Base-by-base conservation (phyloP, 2,888 invertebrate genomes). In the Diplolepis rosae region DNA sequence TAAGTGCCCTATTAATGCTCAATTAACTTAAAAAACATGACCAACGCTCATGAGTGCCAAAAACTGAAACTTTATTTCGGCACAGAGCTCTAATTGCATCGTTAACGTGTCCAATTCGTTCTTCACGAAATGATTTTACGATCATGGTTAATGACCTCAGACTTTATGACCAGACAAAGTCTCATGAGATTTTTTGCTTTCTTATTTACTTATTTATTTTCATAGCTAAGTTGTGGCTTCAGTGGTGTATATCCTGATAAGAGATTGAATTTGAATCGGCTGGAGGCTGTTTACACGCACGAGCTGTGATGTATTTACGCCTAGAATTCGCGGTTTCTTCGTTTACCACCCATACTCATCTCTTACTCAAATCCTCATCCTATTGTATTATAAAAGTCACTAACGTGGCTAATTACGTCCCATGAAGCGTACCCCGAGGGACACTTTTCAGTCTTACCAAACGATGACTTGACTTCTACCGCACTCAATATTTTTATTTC, bases 271-370 rank as follows among this genome's bases (percentile, higher is more conserved):
- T 81, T 79, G 77, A 76, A 75, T 70, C 73, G 65, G 75, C 76
- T 80, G 66, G 73, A 76, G 79, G 77, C 80, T 82, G 80, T 83
- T 84, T 83, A 81, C 83, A 80, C 77, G 77, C 79, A 73, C 77
- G 68, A 56, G 65, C 65, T 71, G 70, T 80, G 81, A 80, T 78
- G 79, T 78, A 80, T 80, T 82, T 80, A 72, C 79, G 75, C 77
- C 78, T 81, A 72, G 76, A 74, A 82, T 80, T 77, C 77, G 66
- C 70, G 72, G 69, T 68, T 74, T 79, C 75, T 76, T 54, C 72
- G 68, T 66, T 77, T 77, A 74, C 81, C 79, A 80, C 80, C 80
- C 79, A 77, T 77, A 73, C 65, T 61, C 48, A 52, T 24, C 18
- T 66, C 30, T 30, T n/a, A 24, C 27, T 45, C 61, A 11, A 22